Evolutionary conservation across 2,888 invertebrate species (phyloP), one percentile per base, ranked within the genome.

Genomic region (Lithophane socia): DNA sequence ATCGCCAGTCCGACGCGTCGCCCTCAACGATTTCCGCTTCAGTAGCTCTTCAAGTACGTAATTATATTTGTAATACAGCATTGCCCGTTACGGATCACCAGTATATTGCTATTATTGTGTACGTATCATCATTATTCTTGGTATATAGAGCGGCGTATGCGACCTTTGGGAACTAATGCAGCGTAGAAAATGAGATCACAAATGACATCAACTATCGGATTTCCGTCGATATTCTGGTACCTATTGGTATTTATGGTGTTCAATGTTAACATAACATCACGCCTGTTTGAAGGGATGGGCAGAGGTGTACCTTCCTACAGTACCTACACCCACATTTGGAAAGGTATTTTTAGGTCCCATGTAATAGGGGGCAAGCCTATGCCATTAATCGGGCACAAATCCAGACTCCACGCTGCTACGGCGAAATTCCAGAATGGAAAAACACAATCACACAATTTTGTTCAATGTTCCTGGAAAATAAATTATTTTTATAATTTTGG

Each of bases 101-200:
- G 47, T 37, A 1, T 10, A 76, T 21, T 52, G 24, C 29, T 73
- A 72, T 68, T 79, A 84, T 79, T 61, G 52, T 68, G 54, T 47
- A 21, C 78, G 42, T 47, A 44, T 79, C 71, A 82, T 76, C 68
- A 81, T 71, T 77, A 83, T 82, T 71, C 61, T 37, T 18, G 49
- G 47, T 73, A 61, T 68, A 73, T 24, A 67, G 73, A 58, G 66
- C 70, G 67, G 21, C 37, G 12, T 54, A 18, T 70, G 9, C 68
- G 80, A 79, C 86, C 87, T 87, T 83, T 29, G 29, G 7, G 10
- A 75, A 71, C 74, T 61, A 86, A 83, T 76, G 83, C 83, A 86
- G 80, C 80, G 74, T 86, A 29, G 81, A 79, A 56, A 87, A 87
- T 86, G 79, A 87, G 83, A 81, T 87, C 83, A 87, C 63, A 29